Evolutionary conservation across 2,888 invertebrate genomes (phyloP).

Genomic region (Melanargia galathea): DNA sequence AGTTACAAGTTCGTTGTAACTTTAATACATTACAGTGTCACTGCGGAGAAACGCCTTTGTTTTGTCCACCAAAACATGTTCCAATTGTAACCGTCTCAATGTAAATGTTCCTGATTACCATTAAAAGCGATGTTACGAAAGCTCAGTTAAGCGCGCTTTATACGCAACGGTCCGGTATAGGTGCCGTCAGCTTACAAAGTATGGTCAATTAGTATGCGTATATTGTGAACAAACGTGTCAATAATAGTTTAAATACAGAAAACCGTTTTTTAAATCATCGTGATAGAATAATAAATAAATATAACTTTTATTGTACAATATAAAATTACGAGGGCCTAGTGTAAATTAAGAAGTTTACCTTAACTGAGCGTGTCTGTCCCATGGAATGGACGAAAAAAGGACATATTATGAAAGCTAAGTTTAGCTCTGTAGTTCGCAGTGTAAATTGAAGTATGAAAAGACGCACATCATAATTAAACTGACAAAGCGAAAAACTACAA

Average conservation of each 20-base stretch:
- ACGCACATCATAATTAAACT: too few species aligned
- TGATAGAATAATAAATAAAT: background rate
- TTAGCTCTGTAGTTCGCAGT: too few species aligned
- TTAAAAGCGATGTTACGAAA: slow-evolving; percentile 50
- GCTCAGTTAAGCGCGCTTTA: slow-evolving; percentile 49
- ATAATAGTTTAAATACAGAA: background rate
- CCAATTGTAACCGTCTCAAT: slow-evolving; percentile 60
- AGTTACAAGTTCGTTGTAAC: slow-evolving; percentile 18
- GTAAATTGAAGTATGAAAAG: too few species aligned
- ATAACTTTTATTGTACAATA: too few species aligned
- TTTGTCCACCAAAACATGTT: slow-evolving; percentile 61
- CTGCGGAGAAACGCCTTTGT: slow-evolving; percentile 61
- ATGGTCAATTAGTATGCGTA: background rate
- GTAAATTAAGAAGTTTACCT: too few species aligned
- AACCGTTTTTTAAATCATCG: background rate
- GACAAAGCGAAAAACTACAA: too few species aligned
- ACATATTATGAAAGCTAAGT: too few species aligned
- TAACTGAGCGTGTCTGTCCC: too few species aligned
- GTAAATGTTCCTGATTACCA: slow-evolving; percentile 66
- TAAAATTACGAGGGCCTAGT: too few species aligned
- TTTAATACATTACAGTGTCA: slow-evolving; percentile 25
- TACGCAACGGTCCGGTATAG: slow-evolving; percentile 3
- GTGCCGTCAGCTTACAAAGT: background rate
- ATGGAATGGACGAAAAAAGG: too few species aligned
- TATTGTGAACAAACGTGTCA: background rate